phyloP scores from a whole-genome alignment of 2,888 invertebrate species.

The Dioctria linearis region DNA sequence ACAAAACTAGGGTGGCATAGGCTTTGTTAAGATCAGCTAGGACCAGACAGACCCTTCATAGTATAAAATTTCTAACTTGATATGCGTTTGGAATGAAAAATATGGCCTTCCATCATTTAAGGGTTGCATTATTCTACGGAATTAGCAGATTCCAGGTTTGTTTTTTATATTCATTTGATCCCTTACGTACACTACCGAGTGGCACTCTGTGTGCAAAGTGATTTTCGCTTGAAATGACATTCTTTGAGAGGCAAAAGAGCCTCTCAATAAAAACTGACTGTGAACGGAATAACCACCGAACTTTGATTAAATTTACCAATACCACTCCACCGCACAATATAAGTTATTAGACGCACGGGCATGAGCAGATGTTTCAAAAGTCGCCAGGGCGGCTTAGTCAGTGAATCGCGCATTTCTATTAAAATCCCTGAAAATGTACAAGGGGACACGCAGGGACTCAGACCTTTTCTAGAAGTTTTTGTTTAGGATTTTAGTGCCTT shows the following conservation, averaged over 20 bases:
- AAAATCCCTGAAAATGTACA: slow-evolving; percentile 45
- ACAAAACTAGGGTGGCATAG: not conserved
- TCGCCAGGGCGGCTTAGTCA: slow-evolving; percentile 34
- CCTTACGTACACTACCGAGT: not conserved
- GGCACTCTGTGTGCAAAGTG: slow-evolving; percentile 14
- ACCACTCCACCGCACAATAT: slow-evolving; percentile 40
- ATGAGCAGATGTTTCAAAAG: slow-evolving; percentile 50
- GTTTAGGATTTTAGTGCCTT: slow-evolving; percentile 39
- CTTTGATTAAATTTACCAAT: slow-evolving; percentile 48
- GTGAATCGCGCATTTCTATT: slow-evolving; percentile 50
- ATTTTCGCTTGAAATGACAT: slow-evolving; percentile 27
- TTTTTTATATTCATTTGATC: not conserved
- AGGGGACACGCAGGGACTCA: slow-evolving; percentile 51
- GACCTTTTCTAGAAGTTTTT: slow-evolving; percentile 45
- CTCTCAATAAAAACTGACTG: slow-evolving; percentile 1
- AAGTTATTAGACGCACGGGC: slow-evolving; percentile 37
- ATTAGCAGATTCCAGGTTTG: not conserved
- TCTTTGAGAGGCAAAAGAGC: not conserved
- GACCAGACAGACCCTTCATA: not conserved
- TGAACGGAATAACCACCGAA: not conserved
- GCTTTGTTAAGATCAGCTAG: not conserved
- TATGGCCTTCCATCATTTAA: not conserved
- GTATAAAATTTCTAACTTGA: not conserved
- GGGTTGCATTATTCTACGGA: not conserved
- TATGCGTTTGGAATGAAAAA: not conserved